Evolutionary conservation across 1,140 invertebrate species (phyloP).

Genomic region (Drosophila parabipectinata): DNA sequence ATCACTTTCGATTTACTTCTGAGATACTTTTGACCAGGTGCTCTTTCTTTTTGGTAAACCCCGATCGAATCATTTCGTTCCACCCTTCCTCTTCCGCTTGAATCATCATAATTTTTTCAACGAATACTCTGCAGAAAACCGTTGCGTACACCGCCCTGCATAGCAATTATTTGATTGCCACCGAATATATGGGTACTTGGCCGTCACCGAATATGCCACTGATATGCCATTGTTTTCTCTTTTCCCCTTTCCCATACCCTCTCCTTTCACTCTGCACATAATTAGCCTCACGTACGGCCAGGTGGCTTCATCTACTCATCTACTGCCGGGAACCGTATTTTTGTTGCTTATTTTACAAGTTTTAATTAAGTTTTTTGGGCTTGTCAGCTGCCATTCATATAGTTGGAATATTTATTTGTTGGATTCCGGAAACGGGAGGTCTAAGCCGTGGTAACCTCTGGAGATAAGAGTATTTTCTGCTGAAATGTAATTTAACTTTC

Average conservation of each 20-base stretch:
- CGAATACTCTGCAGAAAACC: slow-evolving; percentile 5
- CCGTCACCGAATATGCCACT: not conserved
- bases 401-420: not conserved
- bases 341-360: slow-evolving; percentile 29
- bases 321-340: slow-evolving; percentile 28
- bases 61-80: slow-evolving; percentile 12
- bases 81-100: slow-evolving; percentile 45
- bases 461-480: not conserved
- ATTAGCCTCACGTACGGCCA: slow-evolving; percentile 63
- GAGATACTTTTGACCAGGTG: not conserved
- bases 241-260: slow-evolving; percentile 14
- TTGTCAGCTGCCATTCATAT: slow-evolving; percentile 5
- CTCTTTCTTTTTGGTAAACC: not conserved
- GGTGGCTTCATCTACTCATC: slow-evolving; percentile 39
- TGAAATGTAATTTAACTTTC: not conserved
- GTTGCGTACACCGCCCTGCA: slow-evolving; percentile 48
- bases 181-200: slow-evolving; percentile 15
- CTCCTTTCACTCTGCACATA: slow-evolving; percentile 45
- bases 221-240: slow-evolving; percentile 54
- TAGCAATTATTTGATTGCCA: slow-evolving; percentile 61
- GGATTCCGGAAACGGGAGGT: not conserved
- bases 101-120: slow-evolving; percentile 39
- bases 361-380: slow-evolving; percentile 35
- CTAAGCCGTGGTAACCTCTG: too few species aligned
- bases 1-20: not conserved